These are phyloP conservation scores for Nipponia nippon DNA, from an alignment of 2,113 vertebrate species.

Conservation along the genomic window DNA sequence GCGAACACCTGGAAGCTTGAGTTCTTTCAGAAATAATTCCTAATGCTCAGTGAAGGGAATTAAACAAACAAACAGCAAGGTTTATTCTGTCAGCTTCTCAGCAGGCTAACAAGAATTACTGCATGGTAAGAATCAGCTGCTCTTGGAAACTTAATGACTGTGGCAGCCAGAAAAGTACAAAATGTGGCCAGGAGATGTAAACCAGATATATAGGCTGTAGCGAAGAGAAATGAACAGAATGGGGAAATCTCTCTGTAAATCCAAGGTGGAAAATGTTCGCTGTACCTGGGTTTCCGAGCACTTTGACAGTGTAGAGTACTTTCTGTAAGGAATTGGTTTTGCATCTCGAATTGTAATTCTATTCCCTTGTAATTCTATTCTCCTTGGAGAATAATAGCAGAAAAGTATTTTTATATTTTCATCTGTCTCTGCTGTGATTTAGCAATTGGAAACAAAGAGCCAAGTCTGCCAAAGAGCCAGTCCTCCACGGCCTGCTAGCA, in stretches of 20 bases:
- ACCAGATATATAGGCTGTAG: neutral
- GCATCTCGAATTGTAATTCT: neutral
- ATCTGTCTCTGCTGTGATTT: neutral
- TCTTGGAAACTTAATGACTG: constrained; percentile 35
- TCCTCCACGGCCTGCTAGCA: neutral
- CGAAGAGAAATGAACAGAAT: neutral
- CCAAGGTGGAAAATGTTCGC: neutral
- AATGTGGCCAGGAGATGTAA: neutral
- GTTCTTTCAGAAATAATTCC: constrained; percentile 24
- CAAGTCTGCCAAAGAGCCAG: neutral
- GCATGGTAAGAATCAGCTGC: constrained; percentile 29
- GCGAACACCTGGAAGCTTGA: constrained; percentile 18
- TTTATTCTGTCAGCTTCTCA: constrained; percentile 51
- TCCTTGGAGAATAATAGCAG: neutral
- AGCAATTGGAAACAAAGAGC: neutral
- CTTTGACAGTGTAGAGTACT: neutral
- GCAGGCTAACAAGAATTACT: constrained; percentile 50
- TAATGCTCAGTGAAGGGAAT: constrained; percentile 47
- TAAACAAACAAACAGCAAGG: constrained; percentile 43
- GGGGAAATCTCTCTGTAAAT: neutral
- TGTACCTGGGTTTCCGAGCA: neutral
- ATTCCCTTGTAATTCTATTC: neutral
- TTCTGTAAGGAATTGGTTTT: neutral
- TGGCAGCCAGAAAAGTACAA: neutral
- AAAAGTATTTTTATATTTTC: neutral